Evolutionary conservation across 2,888 invertebrate genomes (phyloP).

Genomic region (Dicyrtomina minuta): DNA sequence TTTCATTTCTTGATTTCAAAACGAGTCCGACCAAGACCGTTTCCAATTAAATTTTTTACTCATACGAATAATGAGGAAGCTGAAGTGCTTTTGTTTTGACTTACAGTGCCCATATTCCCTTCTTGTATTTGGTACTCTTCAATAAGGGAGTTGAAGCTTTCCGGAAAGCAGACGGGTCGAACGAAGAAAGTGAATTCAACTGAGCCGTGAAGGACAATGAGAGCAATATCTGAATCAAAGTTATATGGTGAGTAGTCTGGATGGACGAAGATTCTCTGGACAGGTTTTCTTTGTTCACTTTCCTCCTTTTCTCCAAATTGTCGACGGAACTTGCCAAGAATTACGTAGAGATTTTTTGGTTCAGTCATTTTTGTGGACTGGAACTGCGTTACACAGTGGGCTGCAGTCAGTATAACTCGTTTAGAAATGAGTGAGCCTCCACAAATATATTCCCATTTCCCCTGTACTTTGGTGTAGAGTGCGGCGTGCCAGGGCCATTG

Average conservation of each 20-base stretch:
- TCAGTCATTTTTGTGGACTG: background rate
- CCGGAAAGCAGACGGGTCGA: conserved; percentile 62
- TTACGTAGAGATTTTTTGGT: background rate
- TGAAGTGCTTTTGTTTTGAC: background rate
- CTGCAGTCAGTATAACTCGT: conserved; percentile 58
- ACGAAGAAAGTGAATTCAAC: conserved; percentile 62
- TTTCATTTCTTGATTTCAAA: too few species aligned
- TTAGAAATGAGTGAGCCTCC: conserved; percentile 65
- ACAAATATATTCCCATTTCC: conserved; percentile 62
- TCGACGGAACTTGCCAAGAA: conserved; percentile 33
- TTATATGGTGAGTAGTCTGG: conserved; percentile 36
- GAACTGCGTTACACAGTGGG: conserved; percentile 64
- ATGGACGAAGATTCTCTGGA: conserved; percentile 27
- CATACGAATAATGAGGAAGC: too few species aligned
- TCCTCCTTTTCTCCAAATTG: conserved; percentile 25
- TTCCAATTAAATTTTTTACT: too few species aligned
- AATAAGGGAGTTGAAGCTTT: conserved; percentile 38
- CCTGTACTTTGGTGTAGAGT: conserved; percentile 60
- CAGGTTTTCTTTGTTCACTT: conserved; percentile 13
- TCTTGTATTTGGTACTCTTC: conserved; percentile 41
- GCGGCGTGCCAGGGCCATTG: conserved; percentile 72
- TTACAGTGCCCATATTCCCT: conserved; percentile 40
- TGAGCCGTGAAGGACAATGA: conserved; percentile 60
- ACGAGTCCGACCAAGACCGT: too few species aligned
- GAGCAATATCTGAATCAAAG: conserved; percentile 60